Evolutionary conservation across 1,140 invertebrate species (phyloP).

Genomic region (Protaetia brevitarsis): DNA sequence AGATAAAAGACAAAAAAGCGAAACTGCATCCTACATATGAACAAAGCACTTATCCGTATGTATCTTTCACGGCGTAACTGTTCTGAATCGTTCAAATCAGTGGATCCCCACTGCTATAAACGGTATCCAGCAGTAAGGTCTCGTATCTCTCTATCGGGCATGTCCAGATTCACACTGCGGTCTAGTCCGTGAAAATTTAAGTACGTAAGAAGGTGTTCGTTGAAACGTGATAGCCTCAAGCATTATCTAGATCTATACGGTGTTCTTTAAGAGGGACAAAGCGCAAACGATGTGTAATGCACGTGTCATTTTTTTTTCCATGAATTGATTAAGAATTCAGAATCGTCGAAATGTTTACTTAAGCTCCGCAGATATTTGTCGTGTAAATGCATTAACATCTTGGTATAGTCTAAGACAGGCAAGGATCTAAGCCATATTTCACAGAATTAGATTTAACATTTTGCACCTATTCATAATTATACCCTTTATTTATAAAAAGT

Average conservation of each 20-base stretch:
- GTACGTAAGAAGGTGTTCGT: neutral
- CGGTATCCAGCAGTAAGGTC: neutral
- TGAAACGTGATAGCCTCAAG: neutral
- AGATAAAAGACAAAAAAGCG: neutral
- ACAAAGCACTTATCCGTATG: neutral
- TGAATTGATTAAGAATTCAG: no score
- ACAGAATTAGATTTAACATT: no score
- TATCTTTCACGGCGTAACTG: constrained; percentile 6
- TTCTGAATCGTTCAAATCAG: neutral
- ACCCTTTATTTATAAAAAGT: no score
- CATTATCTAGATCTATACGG: neutral
- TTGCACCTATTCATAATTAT: no score
- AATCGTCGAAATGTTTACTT: no score
- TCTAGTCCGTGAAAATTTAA: constrained; percentile 1
- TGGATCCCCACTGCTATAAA: neutral
- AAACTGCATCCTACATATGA: no score
- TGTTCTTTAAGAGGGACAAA: neutral
- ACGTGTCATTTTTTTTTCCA: no score
- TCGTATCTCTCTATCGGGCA: neutral
- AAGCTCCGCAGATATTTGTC: no score
- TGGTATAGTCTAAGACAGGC: no score
- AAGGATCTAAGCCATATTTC: no score
- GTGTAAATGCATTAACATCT: no score
- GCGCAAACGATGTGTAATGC: neutral
- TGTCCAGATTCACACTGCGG: neutral